A percentile compares a stretch with the other conserved stretches of the same genome.
These are phyloP conservation scores for Pelusios castaneus DNA, from an alignment of 2,113 vertebrate genomes.

Conservation along the genomic window DNA sequence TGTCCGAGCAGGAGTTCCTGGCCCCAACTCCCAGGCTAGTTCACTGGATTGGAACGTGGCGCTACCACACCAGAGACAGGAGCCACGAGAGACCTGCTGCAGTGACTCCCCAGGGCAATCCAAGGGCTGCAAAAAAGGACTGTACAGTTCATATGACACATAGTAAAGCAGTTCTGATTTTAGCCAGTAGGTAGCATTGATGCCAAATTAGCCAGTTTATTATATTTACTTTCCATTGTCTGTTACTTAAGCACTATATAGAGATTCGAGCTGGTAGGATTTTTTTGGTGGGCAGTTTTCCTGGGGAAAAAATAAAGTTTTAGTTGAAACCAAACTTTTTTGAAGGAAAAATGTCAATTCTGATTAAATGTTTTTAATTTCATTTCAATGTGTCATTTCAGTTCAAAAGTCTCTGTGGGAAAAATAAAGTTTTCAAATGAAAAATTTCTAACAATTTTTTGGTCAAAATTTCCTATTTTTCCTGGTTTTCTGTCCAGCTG, in stretches of 20 bases:
- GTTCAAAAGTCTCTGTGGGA: background rate
- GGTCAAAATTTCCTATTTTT: background rate
- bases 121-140: background rate
- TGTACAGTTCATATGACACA: background rate
- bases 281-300: rapidly evolving
- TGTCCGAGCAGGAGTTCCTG: rapidly evolving
- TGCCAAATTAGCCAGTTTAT: background rate
- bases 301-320: background rate
- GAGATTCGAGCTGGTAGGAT: background rate
- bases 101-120: rapidly evolving
- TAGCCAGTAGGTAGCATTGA: rapidly evolving
- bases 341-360: background rate
- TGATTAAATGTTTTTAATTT: background rate
- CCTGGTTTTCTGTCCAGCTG: background rate
- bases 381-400: background rate
- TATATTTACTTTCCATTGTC: background rate
- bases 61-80: rapidly evolving
- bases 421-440: background rate
- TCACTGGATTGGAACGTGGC: background rate
- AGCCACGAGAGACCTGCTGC: background rate
- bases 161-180: background rate
- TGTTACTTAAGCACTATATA: background rate
- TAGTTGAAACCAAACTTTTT: background rate
- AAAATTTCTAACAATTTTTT: background rate
- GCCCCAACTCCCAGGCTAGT: background rate